Evolutionary conservation across 2,113 vertebrate species (phyloP).

Genomic region (Chionomys nivalis): DNA sequence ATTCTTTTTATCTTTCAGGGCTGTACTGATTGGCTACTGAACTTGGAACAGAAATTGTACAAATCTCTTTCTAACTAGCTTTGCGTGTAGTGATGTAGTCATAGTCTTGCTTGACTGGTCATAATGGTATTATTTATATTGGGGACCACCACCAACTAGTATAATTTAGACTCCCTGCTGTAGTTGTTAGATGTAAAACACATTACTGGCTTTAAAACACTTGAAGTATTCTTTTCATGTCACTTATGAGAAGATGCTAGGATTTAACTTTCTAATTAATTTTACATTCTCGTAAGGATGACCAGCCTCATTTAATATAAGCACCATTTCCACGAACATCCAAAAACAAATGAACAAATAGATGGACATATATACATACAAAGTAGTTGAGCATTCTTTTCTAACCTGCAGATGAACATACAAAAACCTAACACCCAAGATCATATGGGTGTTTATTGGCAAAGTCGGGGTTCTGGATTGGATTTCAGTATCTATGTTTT

Average conservation of each 20-base stretch:
- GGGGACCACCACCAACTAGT: background rate
- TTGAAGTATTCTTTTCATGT: constrained; percentile 56
- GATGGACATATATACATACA: background rate
- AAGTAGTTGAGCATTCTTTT: background rate
- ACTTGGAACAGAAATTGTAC: background rate
- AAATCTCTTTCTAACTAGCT: constrained; percentile 1
- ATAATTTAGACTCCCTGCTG: background rate
- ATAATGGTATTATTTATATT: background rate
- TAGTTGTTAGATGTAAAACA: constrained; percentile 42
- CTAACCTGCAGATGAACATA: background rate
- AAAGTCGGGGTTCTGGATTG: background rate
- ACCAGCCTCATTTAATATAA: background rate
- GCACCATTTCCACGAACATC: background rate
- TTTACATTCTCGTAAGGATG: constrained; percentile 31
- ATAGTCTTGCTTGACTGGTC: constrained; percentile 12
- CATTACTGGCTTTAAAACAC: background rate
- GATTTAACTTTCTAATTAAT: constrained; percentile 38
- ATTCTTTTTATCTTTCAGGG: constrained; percentile 28
- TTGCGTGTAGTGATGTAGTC: background rate
- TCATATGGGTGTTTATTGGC: constrained; percentile 19
- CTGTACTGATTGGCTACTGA: constrained; percentile 9
- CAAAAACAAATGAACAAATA: background rate
- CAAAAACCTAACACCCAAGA: constrained; percentile 1
- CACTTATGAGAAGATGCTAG: constrained; percentile 32
- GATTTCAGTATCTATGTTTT: background rate